Evolutionary conservation across 2,113 vertebrate species (phyloP), one percentile per base, ranked within the genome.

Genomic region (Cyrtonyx montezumae): DNA sequence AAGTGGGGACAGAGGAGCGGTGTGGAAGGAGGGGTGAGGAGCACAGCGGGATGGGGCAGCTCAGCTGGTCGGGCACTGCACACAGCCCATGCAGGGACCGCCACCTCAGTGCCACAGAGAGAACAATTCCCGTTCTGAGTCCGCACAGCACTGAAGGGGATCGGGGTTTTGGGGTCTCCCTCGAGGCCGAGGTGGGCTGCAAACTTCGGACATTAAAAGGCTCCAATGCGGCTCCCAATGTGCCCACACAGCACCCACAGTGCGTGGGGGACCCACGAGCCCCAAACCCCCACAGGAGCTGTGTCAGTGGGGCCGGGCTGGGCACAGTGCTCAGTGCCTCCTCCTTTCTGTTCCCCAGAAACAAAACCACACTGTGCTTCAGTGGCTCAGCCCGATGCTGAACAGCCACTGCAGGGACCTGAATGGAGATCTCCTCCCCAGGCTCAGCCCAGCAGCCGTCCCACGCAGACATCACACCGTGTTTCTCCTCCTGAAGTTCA

Each of bases 71-170:
- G n/a, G 25, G 15, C 13, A 53, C 26, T 49, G 51, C 84, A 22
- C 37, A 49, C 8, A 69, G 86, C 61, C 63, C 2, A 6, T 4
- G n/a, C 81, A 91, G 74, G 67, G 80, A 75, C 37, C 66, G 15
- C 83, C 53, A 88, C 65, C 69, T 25, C 28, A 92, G 89, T 93
- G 91, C 94, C 92, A 79, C 3, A 56, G 69, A 87, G 65, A 73
- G 76, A 95, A 95, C 73, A 88, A 68, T 37, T 90, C 43, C 59
- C 77, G 74, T 87, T 95, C 88, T 13, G 67, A 88, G 56, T 76
- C 43, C 2, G 12, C 28, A 2, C 34, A 70, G 68, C 32, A 59
- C 25, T 21, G 34, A 55, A 67, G 32, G 79, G 46, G 32, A 20
- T 1, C 1, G 51, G 51, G 51, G 8, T 5, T 69, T 76, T 51